Evolutionary conservation across 2,113 vertebrate genomes (phyloP).

Genomic region (Electrona antarctica): DNA sequence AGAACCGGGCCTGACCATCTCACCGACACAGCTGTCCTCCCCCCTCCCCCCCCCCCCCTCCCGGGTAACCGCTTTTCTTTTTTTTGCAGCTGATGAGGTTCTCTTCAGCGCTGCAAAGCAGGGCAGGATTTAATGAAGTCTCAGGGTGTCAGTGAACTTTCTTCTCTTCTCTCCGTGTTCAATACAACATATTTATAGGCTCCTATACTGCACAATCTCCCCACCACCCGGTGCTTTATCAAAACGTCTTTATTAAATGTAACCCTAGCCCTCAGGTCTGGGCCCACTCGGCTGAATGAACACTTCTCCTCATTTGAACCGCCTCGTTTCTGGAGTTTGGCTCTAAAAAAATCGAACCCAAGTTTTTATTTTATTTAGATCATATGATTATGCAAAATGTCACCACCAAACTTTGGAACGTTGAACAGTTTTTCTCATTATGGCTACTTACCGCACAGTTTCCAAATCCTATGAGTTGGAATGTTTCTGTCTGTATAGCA

Average conservation of each 20-base stretch:
- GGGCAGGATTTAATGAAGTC: slow-evolving; percentile 54
- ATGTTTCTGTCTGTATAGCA: no score
- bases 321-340: not conserved
- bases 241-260: slow-evolving; percentile 26
- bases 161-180: slow-evolving; percentile 19
- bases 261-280: slow-evolving; percentile 16
- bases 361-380: no score
- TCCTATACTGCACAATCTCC: slow-evolving; percentile 31
- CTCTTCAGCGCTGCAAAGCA: slow-evolving; percentile 12
- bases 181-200: slow-evolving; percentile 47
- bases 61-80: no score
- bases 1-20: no score
- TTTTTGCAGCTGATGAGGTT: slow-evolving; percentile 2
- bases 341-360: no score
- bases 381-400: no score
- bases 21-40: slow-evolving; percentile 1
- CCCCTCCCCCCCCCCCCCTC: not conserved
- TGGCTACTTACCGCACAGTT: no score
- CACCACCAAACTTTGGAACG: no score
- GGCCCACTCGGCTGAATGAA: not conserved
- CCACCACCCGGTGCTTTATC: slow-evolving; percentile 4
- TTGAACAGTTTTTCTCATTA: no score
- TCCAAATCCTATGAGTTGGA: no score
- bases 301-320: not conserved
- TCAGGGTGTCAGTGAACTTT: slow-evolving; percentile 42